Conservation (phyloP, 1,140 invertebrate genomes). For the Mylabris phalerata region DNA sequence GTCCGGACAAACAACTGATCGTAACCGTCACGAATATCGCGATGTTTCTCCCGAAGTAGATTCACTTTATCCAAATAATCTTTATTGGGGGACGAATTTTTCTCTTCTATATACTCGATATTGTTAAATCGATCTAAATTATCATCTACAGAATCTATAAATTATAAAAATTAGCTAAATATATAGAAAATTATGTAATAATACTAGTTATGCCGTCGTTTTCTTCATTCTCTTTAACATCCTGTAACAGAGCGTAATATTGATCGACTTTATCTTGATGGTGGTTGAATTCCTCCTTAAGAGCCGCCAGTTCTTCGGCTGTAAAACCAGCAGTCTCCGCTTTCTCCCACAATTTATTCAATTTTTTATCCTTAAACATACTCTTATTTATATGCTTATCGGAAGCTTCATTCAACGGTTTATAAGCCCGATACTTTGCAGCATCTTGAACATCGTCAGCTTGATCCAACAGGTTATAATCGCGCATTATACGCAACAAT, state of each 20-base stretch:
- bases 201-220: conserved; percentile 53
- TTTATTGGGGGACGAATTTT: conserved; percentile 50
- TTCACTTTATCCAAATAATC: conserved; percentile 59
- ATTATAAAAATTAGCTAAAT: conserved; percentile 7
- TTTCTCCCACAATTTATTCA: conserved; percentile 86
- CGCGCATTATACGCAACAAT: conserved; percentile 72
- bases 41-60: conserved; percentile 67
- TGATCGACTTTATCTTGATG: conserved; percentile 91
- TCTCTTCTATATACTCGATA: conserved; percentile 56
- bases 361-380: conserved; percentile 82
- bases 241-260: conserved; percentile 71
- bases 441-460: conserved; percentile 61
- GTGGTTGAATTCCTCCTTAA: conserved; percentile 85
- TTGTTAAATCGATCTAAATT: conserved; percentile 50
- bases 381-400: conserved; percentile 64
- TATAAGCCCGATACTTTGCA: conserved; percentile 41
- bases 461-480: conserved; percentile 74
- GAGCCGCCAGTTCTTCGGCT: conserved; percentile 67
- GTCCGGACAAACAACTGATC: conserved; percentile 69
- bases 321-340: conserved; percentile 80
- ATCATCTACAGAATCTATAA: conserved; percentile 46
- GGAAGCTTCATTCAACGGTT: conserved; percentile 47
- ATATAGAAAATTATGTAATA: conserved; percentile 9
- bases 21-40: conserved; percentile 71
- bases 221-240: conserved; percentile 53